Conservation (phyloP, 2,113 vertebrate species). For the Panthera uncia region DNA sequence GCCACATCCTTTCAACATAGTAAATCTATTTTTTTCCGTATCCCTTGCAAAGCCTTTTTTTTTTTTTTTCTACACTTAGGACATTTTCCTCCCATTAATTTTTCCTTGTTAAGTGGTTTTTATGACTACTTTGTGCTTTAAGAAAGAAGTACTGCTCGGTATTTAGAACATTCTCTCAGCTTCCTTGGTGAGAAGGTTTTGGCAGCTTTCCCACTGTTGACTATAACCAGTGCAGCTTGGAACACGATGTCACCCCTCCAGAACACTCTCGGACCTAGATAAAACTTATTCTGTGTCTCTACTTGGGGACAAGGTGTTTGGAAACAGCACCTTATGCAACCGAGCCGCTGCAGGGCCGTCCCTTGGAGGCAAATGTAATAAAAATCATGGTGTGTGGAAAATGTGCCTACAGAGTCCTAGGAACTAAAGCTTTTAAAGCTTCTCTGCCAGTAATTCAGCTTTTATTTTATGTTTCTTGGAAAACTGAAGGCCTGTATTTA, state of each 20-base stretch:
- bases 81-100: conserved; percentile 66
- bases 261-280: conserved; percentile 43
- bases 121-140: conserved; percentile 49
- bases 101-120: conserved; percentile 62
- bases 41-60: conserved; percentile 13
- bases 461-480: conserved; percentile 73
- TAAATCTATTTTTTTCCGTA: conserved; percentile 33
- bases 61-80: conserved; percentile 44
- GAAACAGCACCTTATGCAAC: conserved; percentile 69
- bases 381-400: conserved; percentile 57
- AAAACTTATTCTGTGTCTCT: conserved; percentile 62
- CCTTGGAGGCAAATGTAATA: conserved; percentile 56
- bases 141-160: conserved; percentile 20
- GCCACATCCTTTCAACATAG: not conserved
- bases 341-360: conserved; percentile 30
- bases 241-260: conserved; percentile 66
- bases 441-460: conserved; percentile 57
- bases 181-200: conserved; percentile 50
- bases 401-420: conserved; percentile 41
- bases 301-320: conserved; percentile 66
- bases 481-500: conserved; percentile 60
- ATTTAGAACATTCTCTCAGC: conserved; percentile 57
- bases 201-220: conserved; percentile 55
- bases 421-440: conserved; percentile 63
- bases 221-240: conserved; percentile 20